Conservation (phyloP, 2,888 invertebrate species). For the Aporophyla lueneburgensis region DNA sequence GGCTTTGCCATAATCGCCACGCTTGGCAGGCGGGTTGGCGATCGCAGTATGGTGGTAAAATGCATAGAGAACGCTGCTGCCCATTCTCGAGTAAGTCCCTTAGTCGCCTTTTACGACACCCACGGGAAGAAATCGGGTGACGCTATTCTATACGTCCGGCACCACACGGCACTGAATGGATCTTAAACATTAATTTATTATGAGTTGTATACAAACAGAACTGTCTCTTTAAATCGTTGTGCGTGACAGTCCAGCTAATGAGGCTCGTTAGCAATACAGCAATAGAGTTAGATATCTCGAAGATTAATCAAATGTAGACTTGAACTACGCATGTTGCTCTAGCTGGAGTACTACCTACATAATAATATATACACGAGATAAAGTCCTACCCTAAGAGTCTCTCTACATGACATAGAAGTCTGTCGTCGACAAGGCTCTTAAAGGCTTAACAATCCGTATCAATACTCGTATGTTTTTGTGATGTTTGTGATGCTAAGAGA, state of each 20-base stretch:
- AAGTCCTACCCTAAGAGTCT: conserved; percentile 7
- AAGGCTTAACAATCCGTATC: conserved; percentile 53
- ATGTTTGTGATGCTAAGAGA: conserved; percentile 54
- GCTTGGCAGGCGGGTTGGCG: too few species aligned
- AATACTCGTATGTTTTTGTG: conserved; percentile 24
- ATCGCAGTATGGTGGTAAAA: too few species aligned
- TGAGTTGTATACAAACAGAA: conserved; percentile 6
- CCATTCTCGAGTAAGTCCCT: too few species aligned
- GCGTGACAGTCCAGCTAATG: conserved; percentile 25
- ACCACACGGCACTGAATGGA: conserved; percentile 10
- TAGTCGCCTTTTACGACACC: too few species aligned
- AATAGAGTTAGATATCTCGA: conserved; percentile 23
- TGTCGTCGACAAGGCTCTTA: conserved; percentile 34
- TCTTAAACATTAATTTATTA: conserved; percentile 20
- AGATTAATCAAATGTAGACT: conserved; percentile 6
- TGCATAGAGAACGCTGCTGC: too few species aligned
- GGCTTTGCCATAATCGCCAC: too few species aligned
- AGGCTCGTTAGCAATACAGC: conserved; percentile 7
- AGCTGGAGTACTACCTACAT: neutral
- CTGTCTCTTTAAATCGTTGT: conserved; percentile 2
- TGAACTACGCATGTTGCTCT: neutral
- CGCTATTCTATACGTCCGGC: too few species aligned
- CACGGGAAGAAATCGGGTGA: too few species aligned
- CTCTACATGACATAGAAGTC: conserved; percentile 20
- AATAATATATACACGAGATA: conserved; percentile 1